Percentiles rank a stretch among this genome's conserved stretches.
Conservation (phyloP, 2,888 invertebrate genomes). For the Galerucella calmariensis region DNA sequence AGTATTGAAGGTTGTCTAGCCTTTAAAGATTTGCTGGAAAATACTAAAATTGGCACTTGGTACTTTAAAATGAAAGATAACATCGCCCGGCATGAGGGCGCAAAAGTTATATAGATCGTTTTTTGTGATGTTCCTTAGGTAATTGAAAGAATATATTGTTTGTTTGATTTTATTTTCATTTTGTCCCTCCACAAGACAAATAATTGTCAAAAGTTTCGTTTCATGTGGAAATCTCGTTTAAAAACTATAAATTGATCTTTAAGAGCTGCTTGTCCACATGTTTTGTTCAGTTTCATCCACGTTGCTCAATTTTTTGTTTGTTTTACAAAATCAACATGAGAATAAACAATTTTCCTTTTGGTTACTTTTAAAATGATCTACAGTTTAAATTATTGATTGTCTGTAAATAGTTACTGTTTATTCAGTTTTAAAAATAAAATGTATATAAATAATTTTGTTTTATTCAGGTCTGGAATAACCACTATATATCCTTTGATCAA, state of each 20-base stretch:
- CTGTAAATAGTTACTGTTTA: neutral
- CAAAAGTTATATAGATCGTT: conserved; percentile 52
- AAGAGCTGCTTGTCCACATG: no score
- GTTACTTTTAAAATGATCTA: neutral
- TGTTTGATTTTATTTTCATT: neutral
- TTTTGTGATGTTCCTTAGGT: neutral
- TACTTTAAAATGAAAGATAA: conserved; percentile 78
- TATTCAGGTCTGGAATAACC: no score
- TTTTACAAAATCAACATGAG: neutral
- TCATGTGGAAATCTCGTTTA: no score
- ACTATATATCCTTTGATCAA: no score
- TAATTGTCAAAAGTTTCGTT: no score
- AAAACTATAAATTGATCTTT: no score
- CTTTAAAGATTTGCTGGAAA: conserved; percentile 80
- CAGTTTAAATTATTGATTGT: neutral
- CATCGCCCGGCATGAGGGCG: conserved; percentile 72
- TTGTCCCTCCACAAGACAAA: neutral
- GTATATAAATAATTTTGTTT: neutral
- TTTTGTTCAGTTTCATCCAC: no score
- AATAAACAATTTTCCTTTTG: neutral
- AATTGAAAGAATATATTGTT: neutral
- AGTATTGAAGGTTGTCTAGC: conserved; percentile 95
- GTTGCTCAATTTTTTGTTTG: no score
- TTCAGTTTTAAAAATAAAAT: neutral
- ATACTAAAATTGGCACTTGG: conserved; percentile 84